A percentile compares a stretch with the other conserved stretches of the same genome.
Evolutionary conservation across 2,113 vertebrate genomes (phyloP).

Genomic region (Tor tambroides): DNA sequence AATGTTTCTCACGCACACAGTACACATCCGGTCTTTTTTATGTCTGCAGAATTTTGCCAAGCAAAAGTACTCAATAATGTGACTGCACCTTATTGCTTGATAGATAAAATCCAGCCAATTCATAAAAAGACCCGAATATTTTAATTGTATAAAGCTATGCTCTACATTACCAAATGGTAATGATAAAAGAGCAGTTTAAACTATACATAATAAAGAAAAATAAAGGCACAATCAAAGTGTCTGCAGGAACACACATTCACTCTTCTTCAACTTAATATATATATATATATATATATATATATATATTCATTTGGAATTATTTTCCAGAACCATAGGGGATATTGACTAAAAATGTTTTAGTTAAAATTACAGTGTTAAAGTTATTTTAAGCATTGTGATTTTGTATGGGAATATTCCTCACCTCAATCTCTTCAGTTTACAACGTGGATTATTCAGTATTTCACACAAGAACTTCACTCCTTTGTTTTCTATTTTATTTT

Average conservation of each 20-base stretch:
- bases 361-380: neutral
- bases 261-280: neutral
- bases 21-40: rapidly evolving
- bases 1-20: no score
- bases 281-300: no score
- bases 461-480: neutral
- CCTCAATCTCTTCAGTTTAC: neutral
- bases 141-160: no score
- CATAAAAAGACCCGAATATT: no score
- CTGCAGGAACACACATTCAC: neutral
- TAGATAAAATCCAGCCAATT: no score
- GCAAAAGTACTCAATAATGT: no score
- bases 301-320: no score
- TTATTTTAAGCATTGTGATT: neutral
- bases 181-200: neutral
- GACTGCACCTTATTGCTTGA: no score
- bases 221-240: no score
- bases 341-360: neutral
- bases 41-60: no score
- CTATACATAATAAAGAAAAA: no score
- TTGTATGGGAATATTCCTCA: neutral
- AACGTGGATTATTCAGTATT: neutral
- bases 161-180: neutral
- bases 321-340: neutral
- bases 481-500: neutral